These are phyloP conservation scores for Monochamus alternatus DNA, from an alignment of 2,888 invertebrate genomes.

Conservation along the genomic window DNA sequence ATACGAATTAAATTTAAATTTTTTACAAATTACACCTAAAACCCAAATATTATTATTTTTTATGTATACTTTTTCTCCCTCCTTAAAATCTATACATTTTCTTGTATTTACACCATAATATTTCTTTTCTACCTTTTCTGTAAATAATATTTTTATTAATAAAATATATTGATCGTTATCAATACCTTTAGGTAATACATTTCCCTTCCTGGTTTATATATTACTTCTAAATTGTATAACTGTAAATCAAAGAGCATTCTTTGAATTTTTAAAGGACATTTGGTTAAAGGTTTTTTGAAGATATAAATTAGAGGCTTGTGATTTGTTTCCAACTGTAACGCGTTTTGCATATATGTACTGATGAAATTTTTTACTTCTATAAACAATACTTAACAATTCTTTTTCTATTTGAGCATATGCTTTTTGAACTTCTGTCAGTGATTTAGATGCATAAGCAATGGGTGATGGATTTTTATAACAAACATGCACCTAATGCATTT, in stretches of 20 bases:
- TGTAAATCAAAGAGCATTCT: conserved; percentile 34
- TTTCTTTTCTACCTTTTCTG: too few relatives aligned
- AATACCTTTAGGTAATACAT: too few relatives aligned
- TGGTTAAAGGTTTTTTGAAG: conserved; percentile 40
- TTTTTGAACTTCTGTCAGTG: conserved; percentile 36
- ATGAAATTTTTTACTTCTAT: conserved; percentile 41
- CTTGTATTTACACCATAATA: too few relatives aligned
- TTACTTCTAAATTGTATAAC: conserved; percentile 32
- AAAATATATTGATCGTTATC: too few relatives aligned
- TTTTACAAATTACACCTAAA: too few relatives aligned
- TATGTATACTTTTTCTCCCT: too few relatives aligned
- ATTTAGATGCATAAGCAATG: conserved; percentile 39
- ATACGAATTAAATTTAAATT: too few relatives aligned
- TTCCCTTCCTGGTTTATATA: background rate
- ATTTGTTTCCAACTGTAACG: too few relatives aligned
- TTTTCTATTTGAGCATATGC: conserved; percentile 42
- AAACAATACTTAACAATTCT: conserved; percentile 36
- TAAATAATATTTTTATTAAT: too few relatives aligned
- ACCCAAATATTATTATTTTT: too few relatives aligned
- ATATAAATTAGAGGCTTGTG: too few relatives aligned
- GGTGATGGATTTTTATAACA: conserved; percentile 27
- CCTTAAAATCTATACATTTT: too few relatives aligned
- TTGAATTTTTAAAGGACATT: conserved; percentile 34
- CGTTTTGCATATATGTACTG: conserved; percentile 36
- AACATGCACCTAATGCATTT: conserved; percentile 37